phyloP scores from a whole-genome alignment of 2,888 invertebrate genomes.

The Eustalomyia histrio region DNA sequence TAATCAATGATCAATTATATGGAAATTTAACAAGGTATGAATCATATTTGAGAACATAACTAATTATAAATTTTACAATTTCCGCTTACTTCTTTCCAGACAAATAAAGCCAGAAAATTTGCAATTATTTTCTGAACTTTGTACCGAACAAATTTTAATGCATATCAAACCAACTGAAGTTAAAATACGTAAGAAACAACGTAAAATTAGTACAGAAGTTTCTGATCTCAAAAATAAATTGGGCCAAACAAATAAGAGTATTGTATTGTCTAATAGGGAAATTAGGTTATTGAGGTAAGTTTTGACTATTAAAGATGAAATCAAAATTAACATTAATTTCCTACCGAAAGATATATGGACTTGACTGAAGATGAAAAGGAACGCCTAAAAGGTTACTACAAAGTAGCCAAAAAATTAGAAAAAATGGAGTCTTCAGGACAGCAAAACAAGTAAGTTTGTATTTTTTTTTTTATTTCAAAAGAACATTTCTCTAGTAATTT shows the following conservation, averaged over 20 bases:
- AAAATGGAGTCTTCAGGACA: conserved; percentile 89
- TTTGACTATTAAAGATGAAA: background rate
- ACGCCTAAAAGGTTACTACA: conserved; percentile 90
- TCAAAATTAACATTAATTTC: no score
- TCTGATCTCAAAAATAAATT: conserved; percentile 91
- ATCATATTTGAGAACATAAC: conserved; percentile 30
- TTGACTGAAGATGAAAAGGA: conserved; percentile 95
- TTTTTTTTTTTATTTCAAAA: background rate
- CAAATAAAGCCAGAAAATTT: conserved; percentile 87
- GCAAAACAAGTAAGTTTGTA: conserved; percentile 82
- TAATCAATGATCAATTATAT: conserved; percentile 92
- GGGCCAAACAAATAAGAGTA: conserved; percentile 89
- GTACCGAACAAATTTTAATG: conserved; percentile 92
- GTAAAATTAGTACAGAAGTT: conserved; percentile 94
- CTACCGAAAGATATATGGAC: conserved; percentile 86
- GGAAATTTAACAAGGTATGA: conserved; percentile 83
- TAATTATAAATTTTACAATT: no score
- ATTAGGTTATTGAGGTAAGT: conserved; percentile 88
- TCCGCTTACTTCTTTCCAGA: conserved; percentile 72
- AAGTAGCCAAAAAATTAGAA: conserved; percentile 94
- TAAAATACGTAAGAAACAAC: conserved; percentile 91
- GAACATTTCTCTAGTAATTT: background rate
- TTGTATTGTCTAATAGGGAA: conserved; percentile 94
- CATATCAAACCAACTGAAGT: conserved; percentile 92
- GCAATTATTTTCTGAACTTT: conserved; percentile 88